Conservation (phyloP, 2,888 invertebrate genomes). For the Sphaeridia pumilis region DNA sequence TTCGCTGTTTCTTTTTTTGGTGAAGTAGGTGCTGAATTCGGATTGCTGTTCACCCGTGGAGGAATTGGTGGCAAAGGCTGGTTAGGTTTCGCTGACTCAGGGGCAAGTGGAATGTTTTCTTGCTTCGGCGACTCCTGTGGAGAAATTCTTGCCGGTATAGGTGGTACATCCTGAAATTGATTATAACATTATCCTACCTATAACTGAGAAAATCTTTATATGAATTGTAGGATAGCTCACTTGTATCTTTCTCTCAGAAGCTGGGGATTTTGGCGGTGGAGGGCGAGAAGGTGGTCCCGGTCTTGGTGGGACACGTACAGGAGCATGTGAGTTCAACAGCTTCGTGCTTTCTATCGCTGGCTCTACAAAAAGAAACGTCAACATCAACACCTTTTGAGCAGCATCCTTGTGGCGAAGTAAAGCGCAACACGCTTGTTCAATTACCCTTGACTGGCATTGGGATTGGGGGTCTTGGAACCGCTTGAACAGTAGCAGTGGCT, state of each 20-base stretch:
- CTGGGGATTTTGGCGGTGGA: conserved; percentile 43
- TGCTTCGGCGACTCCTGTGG: conserved; percentile 26
- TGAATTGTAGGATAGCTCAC: too few relatives aligned
- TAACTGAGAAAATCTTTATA: too few relatives aligned
- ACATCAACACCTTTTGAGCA: too few relatives aligned
- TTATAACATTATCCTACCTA: too few relatives aligned
- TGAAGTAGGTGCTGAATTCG: conserved; percentile 10
- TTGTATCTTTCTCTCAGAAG: conserved; percentile 26
- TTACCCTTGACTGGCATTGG: not conserved
- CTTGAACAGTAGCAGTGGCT: not conserved
- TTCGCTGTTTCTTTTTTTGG: conserved; percentile 11
- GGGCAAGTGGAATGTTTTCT: conserved; percentile 5
- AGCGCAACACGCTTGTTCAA: not conserved
- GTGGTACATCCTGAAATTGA: too few relatives aligned
- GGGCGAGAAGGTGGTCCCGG: conserved; percentile 46
- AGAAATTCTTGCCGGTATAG: conserved; percentile 23
- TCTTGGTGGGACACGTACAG: conserved; percentile 38
- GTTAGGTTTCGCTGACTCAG: conserved; percentile 6
- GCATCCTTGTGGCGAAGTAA: not conserved
- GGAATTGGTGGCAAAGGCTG: conserved; percentile 30
- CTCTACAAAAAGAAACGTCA: not conserved
- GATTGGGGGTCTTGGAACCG: not conserved
- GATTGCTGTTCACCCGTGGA: conserved; percentile 15
- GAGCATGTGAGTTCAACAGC: not conserved
- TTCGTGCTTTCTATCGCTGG: not conserved